Conservation (phyloP, 2,113 vertebrate genomes). For the Phainopepla nitens region DNA sequence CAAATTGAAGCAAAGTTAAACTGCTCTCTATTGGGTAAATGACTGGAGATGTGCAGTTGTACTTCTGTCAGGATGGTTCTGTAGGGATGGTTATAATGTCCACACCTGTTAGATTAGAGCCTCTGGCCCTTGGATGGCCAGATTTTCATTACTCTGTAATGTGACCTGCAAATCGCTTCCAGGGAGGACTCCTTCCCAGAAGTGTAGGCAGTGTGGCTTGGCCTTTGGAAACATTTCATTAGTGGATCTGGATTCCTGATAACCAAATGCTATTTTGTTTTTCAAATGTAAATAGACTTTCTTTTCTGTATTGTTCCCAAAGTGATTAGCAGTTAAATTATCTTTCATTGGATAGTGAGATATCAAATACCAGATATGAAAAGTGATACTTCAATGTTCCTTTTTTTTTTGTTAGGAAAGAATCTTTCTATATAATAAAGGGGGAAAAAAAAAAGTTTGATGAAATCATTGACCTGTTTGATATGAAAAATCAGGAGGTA, state of each 20-base stretch:
- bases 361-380: neutral
- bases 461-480: neutral
- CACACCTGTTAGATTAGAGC: neutral
- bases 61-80: neutral
- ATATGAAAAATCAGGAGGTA: neutral
- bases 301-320: neutral
- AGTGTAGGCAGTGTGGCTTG: neutral
- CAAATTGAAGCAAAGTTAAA: neutral
- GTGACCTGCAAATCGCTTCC: neutral
- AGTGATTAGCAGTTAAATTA: neutral
- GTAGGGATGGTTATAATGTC: neutral
- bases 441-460: neutral
- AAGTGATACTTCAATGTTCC: neutral
- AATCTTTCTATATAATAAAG: neutral
- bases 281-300: neutral
- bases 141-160: neutral
- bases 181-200: neutral
- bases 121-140: neutral
- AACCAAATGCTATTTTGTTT: neutral
- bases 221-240: neutral
- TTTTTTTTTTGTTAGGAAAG: neutral
- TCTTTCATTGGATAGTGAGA: neutral
- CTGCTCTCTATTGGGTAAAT: neutral
- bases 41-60: neutral
- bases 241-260: neutral